Base-by-base conservation (phyloP, 2,113 vertebrate genomes). In the Thamnophis sirtalis region DNA sequence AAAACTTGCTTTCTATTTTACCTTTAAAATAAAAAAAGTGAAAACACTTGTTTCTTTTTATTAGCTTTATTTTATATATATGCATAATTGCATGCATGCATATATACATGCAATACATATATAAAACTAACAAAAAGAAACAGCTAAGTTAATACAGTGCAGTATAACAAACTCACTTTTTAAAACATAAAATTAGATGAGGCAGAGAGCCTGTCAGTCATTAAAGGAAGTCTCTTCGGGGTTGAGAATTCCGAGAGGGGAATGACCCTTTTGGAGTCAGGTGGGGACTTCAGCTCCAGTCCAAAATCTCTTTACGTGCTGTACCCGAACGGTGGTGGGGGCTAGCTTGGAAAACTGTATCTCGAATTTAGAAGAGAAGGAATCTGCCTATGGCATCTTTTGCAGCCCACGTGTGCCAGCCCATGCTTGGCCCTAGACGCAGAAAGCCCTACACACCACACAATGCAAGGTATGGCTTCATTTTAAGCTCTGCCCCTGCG, bases 291-390 rank as follows among this genome's bases (percentile, higher is more conserved):
- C 7, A 60, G 49, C 48, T 60, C 54, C 38, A 49, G 73, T 80
- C 21, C 91, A 60, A 85, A 88, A 24, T 80, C 84, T 49, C 17
- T 89, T 92, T 89, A 92, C 87, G 55, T 92, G 87, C 87, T 63
- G 87, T 89, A 89, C 73, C 28, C 26, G 8, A 48, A 5, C 5
- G 22, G 8, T 3, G 54, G 17, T 0, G 1, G 22, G 56, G 21
- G 43, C 53, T 89, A 43, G 54, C 54, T 33, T 17, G 73, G 87
- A 33, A 85, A 89, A 86, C 22, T 51, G 54, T 22, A 22, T 85
- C 87, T 73, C 48, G 58, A 17, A 89, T 85, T 51, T 85, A 55
- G 54, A 51, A 80, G 26, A 9, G 87, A 51, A 85, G 73, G 87
- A 60, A 92, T 60, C 73, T 92, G 73, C 68, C 48, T 89, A 15